These are phyloP conservation scores for Malacoctenus gilli DNA, from an alignment of 2,797 vertebrate genomes.

Conservation along the genomic window DNA sequence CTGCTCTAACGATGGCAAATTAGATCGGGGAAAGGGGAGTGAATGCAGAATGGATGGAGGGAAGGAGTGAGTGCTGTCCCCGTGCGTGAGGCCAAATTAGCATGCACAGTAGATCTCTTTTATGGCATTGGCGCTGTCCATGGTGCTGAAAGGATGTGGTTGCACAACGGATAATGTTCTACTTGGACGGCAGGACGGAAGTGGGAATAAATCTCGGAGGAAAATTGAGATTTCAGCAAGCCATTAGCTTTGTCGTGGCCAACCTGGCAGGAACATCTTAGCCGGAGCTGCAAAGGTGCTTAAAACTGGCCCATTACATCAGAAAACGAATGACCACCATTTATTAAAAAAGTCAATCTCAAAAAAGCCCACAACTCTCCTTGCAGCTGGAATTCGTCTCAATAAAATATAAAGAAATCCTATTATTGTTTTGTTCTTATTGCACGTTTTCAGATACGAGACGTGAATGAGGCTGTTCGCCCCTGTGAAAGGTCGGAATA, in stretches of 20 bases:
- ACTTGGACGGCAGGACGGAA: slow-evolving; percentile 50
- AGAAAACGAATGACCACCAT: slow-evolving; percentile 28
- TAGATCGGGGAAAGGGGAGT: slow-evolving; percentile 31
- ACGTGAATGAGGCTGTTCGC: no score
- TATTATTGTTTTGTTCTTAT: no score
- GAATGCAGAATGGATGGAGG: slow-evolving; percentile 42
- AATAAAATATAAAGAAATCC: neutral
- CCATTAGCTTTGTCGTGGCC: slow-evolving; percentile 60
- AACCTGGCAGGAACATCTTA: slow-evolving; percentile 50
- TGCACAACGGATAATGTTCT: slow-evolving; percentile 69
- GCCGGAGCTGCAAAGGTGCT: slow-evolving; percentile 39
- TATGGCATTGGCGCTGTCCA: slow-evolving; percentile 66
- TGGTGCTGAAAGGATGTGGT: slow-evolving; percentile 70
- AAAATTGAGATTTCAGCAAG: slow-evolving; percentile 66
- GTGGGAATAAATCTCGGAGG: slow-evolving; percentile 63
- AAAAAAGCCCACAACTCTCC: slow-evolving; percentile 8
- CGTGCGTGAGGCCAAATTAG: slow-evolving; percentile 60
- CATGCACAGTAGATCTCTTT: slow-evolving; percentile 63
- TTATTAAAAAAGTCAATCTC: slow-evolving; percentile 12
- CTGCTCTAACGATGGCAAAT: slow-evolving; percentile 58
- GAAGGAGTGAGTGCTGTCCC: slow-evolving; percentile 54
- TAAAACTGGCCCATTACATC: slow-evolving; percentile 39
- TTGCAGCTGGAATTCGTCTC: slow-evolving; percentile 3
- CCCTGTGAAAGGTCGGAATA: no score
- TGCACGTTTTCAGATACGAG: no score